Base-by-base conservation (phyloP, 2,888 invertebrate species). In the Theretra japonica region DNA sequence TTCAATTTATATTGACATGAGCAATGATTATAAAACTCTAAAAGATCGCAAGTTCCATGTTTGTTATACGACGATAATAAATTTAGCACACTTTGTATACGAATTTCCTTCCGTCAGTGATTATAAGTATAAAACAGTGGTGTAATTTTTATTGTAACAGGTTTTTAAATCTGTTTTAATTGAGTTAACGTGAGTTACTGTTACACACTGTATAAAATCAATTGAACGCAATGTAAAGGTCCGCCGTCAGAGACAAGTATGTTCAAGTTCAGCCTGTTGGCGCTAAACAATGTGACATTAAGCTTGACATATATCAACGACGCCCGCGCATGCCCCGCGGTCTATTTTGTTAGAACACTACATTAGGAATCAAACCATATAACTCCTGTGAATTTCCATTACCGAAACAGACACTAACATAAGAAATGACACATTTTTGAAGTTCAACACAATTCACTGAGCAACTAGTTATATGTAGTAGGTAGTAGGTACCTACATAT, bases 211-310 rank as follows among this genome's bases (percentile, higher is more conserved):
- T n/a, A 15, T 19, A 65, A 30, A n/a, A 57, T 23, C n/a, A 65
- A 53, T 28, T 33, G 48, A 48, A 59, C 30, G 21, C 41, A 53
- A 59, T 68, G 28, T 53, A 50, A 59, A 73, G 68, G 58, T 50
- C 76, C 75, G 69, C 74, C 76, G 75, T 72, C 74, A 80, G 77
- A 80, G 78, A 78, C 77, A 79, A 82, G 78, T 81, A 82, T 84
- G 83, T 83, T 91, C 93, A 93, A 93, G 92, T 92, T 92, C 88
- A 92, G 90, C 91, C 75, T 88, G 85, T 83, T 82, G 75, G 76
- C 79, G 86, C 84, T 86, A 87, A 88, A 91, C 90, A 91, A 91
- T 90, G 87, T 88, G 86, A 88, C 88, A 90, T 89, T 88, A 88
- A 84, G 85, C 84, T 80, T 83, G 81, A 83, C 82, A 86, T 84